Conservation (phyloP, 2,797 vertebrate genomes). For the Rhynchonycteris naso region DNA sequence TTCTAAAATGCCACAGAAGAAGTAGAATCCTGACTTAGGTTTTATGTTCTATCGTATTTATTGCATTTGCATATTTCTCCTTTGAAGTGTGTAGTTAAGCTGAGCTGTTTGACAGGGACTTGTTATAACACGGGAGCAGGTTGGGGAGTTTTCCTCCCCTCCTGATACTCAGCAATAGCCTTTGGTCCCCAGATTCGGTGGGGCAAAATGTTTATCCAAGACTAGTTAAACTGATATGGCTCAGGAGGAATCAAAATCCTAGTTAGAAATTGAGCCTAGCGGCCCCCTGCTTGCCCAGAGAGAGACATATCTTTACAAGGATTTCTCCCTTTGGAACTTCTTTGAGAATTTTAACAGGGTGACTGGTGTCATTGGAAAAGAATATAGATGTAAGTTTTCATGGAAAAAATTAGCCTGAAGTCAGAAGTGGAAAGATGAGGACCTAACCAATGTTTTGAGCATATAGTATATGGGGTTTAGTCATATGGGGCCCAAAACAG, state of each 20-base stretch:
- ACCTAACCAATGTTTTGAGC: neutral
- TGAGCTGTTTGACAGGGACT: neutral
- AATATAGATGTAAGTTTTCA: neutral
- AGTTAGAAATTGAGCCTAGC: neutral
- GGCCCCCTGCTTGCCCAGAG: neutral
- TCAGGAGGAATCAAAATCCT: neutral
- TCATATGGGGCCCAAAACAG: neutral
- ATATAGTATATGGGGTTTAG: neutral
- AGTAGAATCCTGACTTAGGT: neutral
- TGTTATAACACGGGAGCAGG: neutral
- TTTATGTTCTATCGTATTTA: neutral
- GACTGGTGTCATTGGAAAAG: neutral
- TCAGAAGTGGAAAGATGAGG: neutral
- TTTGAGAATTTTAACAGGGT: conserved; percentile 41
- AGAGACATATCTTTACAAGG: conserved; percentile 51
- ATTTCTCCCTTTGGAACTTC: conserved; percentile 49
- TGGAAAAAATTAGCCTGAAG: neutral
- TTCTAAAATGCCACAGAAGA: neutral
- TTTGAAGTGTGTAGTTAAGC: neutral
- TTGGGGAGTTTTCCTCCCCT: neutral
- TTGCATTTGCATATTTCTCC: neutral
- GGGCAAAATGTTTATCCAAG: neutral
- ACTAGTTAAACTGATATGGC: neutral
- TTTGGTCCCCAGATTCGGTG: neutral
- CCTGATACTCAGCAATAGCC: neutral